These are phyloP conservation scores for Epizoanthus rinbou DNA, from an alignment of 92 coral and sea anemone species.

Conservation along the genomic window DNA sequence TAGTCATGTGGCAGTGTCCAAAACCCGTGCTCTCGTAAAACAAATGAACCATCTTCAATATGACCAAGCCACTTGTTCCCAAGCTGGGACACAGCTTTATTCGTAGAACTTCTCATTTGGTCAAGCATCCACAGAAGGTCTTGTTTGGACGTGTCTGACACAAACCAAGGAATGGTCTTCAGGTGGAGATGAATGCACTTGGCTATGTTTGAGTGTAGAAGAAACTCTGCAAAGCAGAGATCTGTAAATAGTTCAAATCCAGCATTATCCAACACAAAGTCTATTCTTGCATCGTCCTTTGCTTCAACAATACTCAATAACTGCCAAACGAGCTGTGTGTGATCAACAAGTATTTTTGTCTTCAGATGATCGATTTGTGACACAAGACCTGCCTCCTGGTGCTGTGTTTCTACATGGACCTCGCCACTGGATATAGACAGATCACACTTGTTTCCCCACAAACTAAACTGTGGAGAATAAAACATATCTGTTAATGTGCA, in stretches of 20 bases:
- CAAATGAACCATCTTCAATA: conserved; percentile 78
- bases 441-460: conserved; percentile 99
- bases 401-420: conserved; percentile 50
- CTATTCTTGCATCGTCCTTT: conserved; percentile 65
- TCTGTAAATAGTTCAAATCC: conserved; percentile 97
- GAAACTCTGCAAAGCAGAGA: conserved; percentile 89
- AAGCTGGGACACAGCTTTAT: conserved; percentile 62
- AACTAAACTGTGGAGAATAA: conserved; percentile 68
- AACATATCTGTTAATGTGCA: not conserved
- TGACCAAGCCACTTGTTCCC: conserved; percentile 76
- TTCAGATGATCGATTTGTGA: conserved; percentile 73
- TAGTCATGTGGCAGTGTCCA: conserved; percentile 92
- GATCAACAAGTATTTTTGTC: conserved; percentile 79
- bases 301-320: conserved; percentile 43
- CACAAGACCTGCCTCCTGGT: conserved; percentile 62
- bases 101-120: conserved; percentile 68
- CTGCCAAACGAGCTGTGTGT: conserved; percentile 75
- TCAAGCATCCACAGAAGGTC: conserved; percentile 79
- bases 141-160: conserved; percentile 82
- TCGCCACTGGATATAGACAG: conserved; percentile 95
- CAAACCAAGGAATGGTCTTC: conserved; percentile 97
- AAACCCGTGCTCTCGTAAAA: conserved; percentile 67
- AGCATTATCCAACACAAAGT: conserved; percentile 95
- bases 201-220: conserved; percentile 74
- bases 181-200: conserved; percentile 75